Conservation (phyloP, 2,888 invertebrate genomes). For the Metellina segmentata region DNA sequence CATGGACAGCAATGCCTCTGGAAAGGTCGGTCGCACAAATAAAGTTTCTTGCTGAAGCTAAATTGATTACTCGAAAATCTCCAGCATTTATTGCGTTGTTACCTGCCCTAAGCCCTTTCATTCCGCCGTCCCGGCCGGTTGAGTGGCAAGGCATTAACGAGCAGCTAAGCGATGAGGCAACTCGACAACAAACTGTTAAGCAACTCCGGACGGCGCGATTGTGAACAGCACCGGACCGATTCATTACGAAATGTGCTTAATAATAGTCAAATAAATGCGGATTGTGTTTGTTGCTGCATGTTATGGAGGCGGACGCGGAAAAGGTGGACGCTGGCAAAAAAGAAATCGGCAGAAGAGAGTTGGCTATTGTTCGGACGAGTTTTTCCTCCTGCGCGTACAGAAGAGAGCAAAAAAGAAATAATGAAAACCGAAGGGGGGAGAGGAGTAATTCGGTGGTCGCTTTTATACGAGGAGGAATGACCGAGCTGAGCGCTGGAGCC, state of each 20-base stretch:
- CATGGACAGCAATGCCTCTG: no score
- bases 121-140: no score
- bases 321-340: slow-evolving; percentile 5
- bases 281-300: slow-evolving; percentile 33
- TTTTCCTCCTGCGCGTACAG: slow-evolving; percentile 37
- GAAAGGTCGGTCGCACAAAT: no score
- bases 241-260: slow-evolving; percentile 40
- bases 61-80: no score
- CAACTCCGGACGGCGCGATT: neutral
- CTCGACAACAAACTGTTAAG: neutral
- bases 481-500: slow-evolving; percentile 65
- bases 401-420: slow-evolving; percentile 3
- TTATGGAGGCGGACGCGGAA: slow-evolving; percentile 49
- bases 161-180: neutral
- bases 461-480: slow-evolving; percentile 67
- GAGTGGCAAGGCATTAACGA: no score
- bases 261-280: slow-evolving; percentile 34
- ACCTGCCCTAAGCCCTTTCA: no score
- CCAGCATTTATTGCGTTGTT: no score
- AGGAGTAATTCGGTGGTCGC: slow-evolving; percentile 38
- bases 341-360: slow-evolving; percentile 10
- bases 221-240: neutral
- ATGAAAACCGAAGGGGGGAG: neutral
- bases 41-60: no score
- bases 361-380: slow-evolving; percentile 55